Percentiles rank a stretch among this genome's conserved stretches.
These are phyloP conservation scores for Zosterops pallidus DNA, from an alignment of 2,113 vertebrate species.

Conservation along the genomic window DNA sequence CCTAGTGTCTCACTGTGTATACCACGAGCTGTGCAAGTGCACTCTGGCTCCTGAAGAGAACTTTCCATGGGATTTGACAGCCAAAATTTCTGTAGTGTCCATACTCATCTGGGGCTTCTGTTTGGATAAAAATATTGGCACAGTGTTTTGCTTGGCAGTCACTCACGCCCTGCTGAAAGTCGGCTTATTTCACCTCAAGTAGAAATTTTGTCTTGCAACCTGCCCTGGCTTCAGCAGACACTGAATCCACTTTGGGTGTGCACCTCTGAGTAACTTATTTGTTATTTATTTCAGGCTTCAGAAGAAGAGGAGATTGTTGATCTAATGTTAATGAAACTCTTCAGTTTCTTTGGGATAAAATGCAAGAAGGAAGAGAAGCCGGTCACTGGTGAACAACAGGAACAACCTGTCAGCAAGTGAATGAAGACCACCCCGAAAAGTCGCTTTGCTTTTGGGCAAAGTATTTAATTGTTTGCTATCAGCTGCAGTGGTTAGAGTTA, in stretches of 20 bases:
- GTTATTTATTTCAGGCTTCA: slow-evolving; percentile 76
- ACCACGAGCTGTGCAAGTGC: background rate
- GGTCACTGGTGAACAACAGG: rapidly evolving
- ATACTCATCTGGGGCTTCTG: background rate
- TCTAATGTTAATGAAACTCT: slow-evolving; percentile 87
- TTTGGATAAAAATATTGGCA: background rate
- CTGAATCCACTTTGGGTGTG: too few species aligned
- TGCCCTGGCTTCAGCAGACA: background rate
- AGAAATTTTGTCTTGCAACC: background rate
- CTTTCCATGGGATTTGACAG: background rate
- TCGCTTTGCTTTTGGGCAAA: background rate
- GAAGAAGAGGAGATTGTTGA: slow-evolving; percentile 94
- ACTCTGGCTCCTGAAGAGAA: background rate
- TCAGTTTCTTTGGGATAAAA: slow-evolving; percentile 85
- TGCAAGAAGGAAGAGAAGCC: slow-evolving; percentile 71
- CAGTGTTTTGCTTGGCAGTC: background rate
- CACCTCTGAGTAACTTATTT: rapidly evolving
- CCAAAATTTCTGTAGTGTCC: background rate
- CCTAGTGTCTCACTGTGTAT: background rate
- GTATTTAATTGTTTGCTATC: background rate
- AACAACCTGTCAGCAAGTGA: background rate
- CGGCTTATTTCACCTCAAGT: background rate
- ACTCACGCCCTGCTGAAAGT: background rate
- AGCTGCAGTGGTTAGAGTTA: background rate
- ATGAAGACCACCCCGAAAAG: background rate